Evolutionary conservation across 2,797 vertebrate species (phyloP).

Genomic region (Propithecus perrieri): DNA sequence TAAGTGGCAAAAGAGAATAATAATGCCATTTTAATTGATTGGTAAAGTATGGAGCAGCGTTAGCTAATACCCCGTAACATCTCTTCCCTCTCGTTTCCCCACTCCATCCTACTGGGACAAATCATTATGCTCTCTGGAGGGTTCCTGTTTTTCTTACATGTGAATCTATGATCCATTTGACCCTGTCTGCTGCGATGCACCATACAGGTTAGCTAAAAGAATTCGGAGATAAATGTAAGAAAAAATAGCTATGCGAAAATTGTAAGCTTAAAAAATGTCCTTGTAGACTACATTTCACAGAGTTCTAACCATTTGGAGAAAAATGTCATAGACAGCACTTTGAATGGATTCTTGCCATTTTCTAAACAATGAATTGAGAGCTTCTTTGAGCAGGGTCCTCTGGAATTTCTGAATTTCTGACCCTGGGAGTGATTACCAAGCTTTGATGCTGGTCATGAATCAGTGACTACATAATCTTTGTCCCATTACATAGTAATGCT

Average conservation of each 20-base stretch:
- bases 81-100: slow-evolving; percentile 23
- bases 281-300: neutral
- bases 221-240: slow-evolving; percentile 4
- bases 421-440: neutral
- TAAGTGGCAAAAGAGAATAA: slow-evolving; percentile 85
- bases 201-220: slow-evolving; percentile 1
- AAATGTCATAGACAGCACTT: neutral
- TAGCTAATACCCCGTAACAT: slow-evolving; percentile 72
- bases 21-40: slow-evolving; percentile 89
- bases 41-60: slow-evolving; percentile 87
- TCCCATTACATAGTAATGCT: neutral
- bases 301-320: neutral
- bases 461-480: neutral
- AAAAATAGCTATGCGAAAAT: neutral
- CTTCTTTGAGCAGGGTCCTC: neutral
- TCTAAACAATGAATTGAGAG: neutral
- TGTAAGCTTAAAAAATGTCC: slow-evolving; percentile 35
- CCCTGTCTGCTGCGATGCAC: neutral
- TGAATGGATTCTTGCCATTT: neutral
- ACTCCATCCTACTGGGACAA: slow-evolving; percentile 74
- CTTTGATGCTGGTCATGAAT: neutral
- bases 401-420: slow-evolving; percentile 7
- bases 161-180: slow-evolving; percentile 53
- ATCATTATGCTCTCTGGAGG: slow-evolving; percentile 67
- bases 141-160: slow-evolving; percentile 53